Percentiles rank a stretch among this genome's conserved stretches.
phyloP scores from a whole-genome alignment of 92 coral and sea anemone species.

The Anthopleura xanthogrammica region DNA sequence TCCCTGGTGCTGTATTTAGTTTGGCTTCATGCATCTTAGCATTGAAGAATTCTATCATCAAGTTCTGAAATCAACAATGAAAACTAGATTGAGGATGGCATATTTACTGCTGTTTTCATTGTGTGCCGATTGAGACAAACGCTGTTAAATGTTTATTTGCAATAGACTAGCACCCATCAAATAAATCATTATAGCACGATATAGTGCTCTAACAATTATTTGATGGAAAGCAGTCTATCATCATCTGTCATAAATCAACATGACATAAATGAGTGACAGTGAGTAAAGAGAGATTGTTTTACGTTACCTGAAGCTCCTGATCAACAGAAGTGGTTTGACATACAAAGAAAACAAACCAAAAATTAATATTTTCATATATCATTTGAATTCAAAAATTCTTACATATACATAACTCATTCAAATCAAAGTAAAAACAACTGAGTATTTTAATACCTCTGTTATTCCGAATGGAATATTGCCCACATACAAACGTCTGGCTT shows the following conservation, averaged over 20 bases:
- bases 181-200: too few species aligned
- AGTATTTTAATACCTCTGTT: constrained; percentile 66
- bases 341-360: neutral
- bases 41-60: constrained; percentile 98
- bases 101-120: too few species aligned
- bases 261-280: neutral
- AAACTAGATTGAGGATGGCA: too few species aligned
- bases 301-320: constrained; percentile 32
- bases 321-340: neutral
- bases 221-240: too few species aligned
- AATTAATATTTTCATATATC: neutral
- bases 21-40: constrained; percentile 99
- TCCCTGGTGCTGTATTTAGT: constrained; percentile 93
- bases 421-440: neutral
- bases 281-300: neutral
- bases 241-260: too few species aligned
- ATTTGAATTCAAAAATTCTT: neutral
- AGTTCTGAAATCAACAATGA: constrained; percentile 43
- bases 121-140: too few species aligned
- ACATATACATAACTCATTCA: neutral
- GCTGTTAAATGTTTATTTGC: too few species aligned
- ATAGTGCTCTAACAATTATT: too few species aligned
- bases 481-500: constrained; percentile 93
- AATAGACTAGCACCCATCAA: too few species aligned
- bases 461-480: constrained; percentile 98